phyloP scores from a whole-genome alignment of 2,888 invertebrate genomes.

The Stegana nigrithorax region DNA sequence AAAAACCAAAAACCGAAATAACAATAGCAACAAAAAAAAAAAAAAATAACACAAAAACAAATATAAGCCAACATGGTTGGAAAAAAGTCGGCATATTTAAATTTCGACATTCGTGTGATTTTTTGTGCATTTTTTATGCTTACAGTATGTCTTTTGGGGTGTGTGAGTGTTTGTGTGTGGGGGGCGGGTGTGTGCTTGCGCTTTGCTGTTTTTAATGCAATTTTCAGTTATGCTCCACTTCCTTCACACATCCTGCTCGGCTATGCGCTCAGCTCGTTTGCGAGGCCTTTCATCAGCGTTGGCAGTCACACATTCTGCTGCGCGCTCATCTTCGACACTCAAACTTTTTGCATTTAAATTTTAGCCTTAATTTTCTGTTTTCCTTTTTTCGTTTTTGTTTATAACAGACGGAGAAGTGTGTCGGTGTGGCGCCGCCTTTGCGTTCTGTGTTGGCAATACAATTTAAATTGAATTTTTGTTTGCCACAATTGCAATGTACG shows the following conservation, averaged over 20 bases:
- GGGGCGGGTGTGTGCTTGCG: too few species aligned
- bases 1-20: conserved; percentile 58
- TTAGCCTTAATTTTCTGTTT: conserved; percentile 23
- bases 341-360: conserved; percentile 20
- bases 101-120: conserved; percentile 11
- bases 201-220: conserved; percentile 18
- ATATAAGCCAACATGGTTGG: too few species aligned
- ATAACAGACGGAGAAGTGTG: too few species aligned
- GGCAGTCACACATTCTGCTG: neutral
- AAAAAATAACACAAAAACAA: neutral
- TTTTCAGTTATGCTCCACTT: conserved; percentile 18
- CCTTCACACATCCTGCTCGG: neutral
- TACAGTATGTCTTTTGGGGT: too few species aligned
- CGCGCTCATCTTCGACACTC: conserved; percentile 14
- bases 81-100: conserved; percentile 22
- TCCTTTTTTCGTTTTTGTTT: neutral
- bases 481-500: conserved; percentile 15
- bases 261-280: neutral
- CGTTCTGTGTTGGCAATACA: conserved; percentile 13
- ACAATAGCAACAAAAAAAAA: conserved; percentile 33
- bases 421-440: too few species aligned
- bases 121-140: neutral
- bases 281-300: neutral
- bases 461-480: conserved; percentile 18
- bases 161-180: too few species aligned